Conservation (phyloP, 1,140 invertebrate genomes). For the Neuroterus valhalla region DNA sequence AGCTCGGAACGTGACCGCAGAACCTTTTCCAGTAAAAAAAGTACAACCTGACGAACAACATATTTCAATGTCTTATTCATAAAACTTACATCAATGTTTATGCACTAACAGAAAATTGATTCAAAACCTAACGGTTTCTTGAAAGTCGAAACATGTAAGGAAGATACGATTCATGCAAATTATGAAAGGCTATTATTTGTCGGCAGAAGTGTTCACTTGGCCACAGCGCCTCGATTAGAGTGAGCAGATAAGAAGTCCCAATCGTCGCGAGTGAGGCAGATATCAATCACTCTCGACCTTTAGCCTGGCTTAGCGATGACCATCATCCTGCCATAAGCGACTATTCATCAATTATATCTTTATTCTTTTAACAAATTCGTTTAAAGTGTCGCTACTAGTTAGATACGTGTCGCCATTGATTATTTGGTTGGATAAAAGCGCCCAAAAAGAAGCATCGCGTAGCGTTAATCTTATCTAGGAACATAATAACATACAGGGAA, state of each 20-base stretch:
- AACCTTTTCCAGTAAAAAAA: too few relatives aligned
- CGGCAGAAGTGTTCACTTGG: neutral
- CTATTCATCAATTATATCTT: conserved; percentile 9
- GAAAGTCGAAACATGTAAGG: too few relatives aligned
- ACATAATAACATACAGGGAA: neutral
- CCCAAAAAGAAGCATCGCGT: too few relatives aligned
- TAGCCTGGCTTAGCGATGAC: neutral
- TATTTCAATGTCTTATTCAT: too few relatives aligned
- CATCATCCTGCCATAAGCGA: neutral
- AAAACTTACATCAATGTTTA: too few relatives aligned
- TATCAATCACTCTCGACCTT: conserved; percentile 3
- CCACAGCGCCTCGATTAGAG: neutral
- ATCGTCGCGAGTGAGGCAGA: neutral
- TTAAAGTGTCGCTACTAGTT: neutral
- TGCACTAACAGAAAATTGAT: too few relatives aligned
- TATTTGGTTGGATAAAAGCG: neutral
- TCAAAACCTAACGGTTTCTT: too few relatives aligned
- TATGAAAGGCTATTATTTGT: neutral
- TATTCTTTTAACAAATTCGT: neutral
- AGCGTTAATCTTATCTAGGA: too few relatives aligned
- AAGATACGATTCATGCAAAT: too few relatives aligned
- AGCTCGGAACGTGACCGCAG: neutral
- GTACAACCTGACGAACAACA: too few relatives aligned
- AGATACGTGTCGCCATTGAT: neutral
- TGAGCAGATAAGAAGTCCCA: neutral